Evolutionary conservation across 2,797 vertebrate species (phyloP).

Genomic region (Aphelocoma californica): DNA sequence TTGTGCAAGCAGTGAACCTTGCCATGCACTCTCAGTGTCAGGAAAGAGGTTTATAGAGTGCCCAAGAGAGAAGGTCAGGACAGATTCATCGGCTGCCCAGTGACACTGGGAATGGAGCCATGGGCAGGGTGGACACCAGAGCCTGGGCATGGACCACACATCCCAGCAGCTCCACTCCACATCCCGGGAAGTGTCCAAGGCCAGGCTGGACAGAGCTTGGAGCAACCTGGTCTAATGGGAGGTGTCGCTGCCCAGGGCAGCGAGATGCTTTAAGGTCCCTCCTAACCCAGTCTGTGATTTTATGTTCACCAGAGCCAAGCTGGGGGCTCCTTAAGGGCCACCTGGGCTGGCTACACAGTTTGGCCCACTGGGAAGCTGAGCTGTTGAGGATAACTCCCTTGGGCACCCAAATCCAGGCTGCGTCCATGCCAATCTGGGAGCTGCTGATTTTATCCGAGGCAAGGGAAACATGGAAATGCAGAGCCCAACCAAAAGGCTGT

Average conservation of each 20-base stretch:
- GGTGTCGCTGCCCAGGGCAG: background rate
- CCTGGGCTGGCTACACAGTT: background rate
- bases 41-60: background rate
- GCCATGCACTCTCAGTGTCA: background rate
- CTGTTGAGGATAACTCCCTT: background rate
- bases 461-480: background rate
- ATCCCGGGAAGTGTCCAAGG: background rate
- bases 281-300: background rate
- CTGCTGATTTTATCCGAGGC: background rate
- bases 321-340: background rate
- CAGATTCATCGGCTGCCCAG: background rate
- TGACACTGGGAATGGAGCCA: fast-evolving
- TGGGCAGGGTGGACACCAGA: background rate
- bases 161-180: background rate
- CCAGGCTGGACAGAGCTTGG: background rate
- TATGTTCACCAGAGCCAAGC: background rate
- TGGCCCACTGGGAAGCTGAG: background rate
- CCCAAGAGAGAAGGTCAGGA: background rate
- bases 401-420: background rate
- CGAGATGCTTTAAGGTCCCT: background rate
- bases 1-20: background rate
- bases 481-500: background rate
- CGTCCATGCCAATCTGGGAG: fast-evolving
- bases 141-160: background rate
- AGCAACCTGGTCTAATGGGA: background rate